Percentiles rank a stretch among this genome's conserved stretches.
Evolutionary conservation across 2,888 invertebrate species (phyloP).

Genomic region (Ormyrus thymus): DNA sequence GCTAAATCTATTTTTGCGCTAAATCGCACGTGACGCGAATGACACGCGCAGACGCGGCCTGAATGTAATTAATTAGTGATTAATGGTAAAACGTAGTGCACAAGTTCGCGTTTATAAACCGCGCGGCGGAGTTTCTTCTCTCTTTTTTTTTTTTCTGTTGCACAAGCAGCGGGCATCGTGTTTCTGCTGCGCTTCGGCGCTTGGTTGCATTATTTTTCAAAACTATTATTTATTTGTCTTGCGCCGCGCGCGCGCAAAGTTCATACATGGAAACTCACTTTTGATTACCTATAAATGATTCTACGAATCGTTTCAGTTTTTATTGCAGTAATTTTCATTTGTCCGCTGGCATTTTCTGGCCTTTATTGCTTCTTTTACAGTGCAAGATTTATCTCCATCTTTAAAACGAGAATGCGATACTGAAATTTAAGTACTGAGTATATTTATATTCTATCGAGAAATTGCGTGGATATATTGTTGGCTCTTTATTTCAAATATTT

Average conservation of each 20-base stretch:
- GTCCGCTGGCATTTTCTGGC: background rate
- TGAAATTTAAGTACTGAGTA: too few species aligned
- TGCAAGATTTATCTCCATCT: background rate
- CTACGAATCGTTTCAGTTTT: slow-evolving; percentile 13
- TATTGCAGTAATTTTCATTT: background rate
- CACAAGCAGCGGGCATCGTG: slow-evolving; percentile 6
- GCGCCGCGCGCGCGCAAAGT: background rate
- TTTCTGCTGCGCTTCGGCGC: background rate
- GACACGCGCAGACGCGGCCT: slow-evolving; percentile 32
- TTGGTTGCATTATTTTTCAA: background rate
- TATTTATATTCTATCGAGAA: too few species aligned
- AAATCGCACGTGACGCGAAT: slow-evolving; percentile 52
- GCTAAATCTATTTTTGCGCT: slow-evolving; percentile 43
- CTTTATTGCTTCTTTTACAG: background rate
- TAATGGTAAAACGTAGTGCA: slow-evolving; percentile 28
- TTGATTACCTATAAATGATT: slow-evolving; percentile 12
- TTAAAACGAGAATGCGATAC: background rate
- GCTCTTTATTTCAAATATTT: background rate
- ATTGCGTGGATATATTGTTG: too few species aligned
- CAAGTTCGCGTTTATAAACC: slow-evolving; percentile 38
- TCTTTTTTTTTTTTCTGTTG: slow-evolving; percentile 11
- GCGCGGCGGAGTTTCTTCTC: background rate
- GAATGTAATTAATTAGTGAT: slow-evolving; percentile 55
- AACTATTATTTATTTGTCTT: slow-evolving; percentile 37
- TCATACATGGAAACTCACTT: slow-evolving; percentile 32